Base-by-base conservation (phyloP, 2,888 invertebrate species). In the Arctia plantaginis region DNA sequence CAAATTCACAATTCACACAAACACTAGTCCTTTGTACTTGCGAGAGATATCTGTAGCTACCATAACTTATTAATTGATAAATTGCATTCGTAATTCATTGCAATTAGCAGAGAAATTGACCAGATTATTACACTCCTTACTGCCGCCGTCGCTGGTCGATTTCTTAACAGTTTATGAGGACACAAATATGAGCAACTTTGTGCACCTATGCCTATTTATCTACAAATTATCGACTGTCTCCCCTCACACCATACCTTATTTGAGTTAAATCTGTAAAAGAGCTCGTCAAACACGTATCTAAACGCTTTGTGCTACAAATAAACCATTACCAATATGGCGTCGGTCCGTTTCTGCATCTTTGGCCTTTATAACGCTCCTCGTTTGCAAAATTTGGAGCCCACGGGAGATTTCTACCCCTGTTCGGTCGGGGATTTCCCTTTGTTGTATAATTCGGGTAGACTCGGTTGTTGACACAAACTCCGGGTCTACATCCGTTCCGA, bases 311-410 rank as follows among this genome's bases (percentile, higher is more conserved):
- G 41, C 74, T 73, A 71, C 68, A 47, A 27, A 47, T 66, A 68
- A 77, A 71, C 72, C 44, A 66, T 86, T 93, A 95, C 94, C 95
- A 95, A 87, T 95, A 95, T 3, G 94, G 95, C 18, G 92, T 85
- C 0, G 93, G 92, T 0, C 91, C 94, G 75, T 90, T 95, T 82
- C 95, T 90, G 79, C 90, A 92, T 41, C 94, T 81, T 75, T 93
- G 94, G 0, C 93, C 94, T 80, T 95, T 95, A 77, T 90, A 93
- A 39, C 94, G 89, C 15, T 95, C 95, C 47, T 95, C 95, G 1
- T 85, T 88, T 66, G 85, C 89, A 75, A 91, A 92, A 1, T 92
- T 92, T 0, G 93, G 92, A 0, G 91, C 91, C 94, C 95, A 95
- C 27, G 94, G 94, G 6, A 92, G 86, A 84, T 94, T 94, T 64